Conservation (phyloP, 2,113 vertebrate species). For the Orycteropus afer region DNA sequence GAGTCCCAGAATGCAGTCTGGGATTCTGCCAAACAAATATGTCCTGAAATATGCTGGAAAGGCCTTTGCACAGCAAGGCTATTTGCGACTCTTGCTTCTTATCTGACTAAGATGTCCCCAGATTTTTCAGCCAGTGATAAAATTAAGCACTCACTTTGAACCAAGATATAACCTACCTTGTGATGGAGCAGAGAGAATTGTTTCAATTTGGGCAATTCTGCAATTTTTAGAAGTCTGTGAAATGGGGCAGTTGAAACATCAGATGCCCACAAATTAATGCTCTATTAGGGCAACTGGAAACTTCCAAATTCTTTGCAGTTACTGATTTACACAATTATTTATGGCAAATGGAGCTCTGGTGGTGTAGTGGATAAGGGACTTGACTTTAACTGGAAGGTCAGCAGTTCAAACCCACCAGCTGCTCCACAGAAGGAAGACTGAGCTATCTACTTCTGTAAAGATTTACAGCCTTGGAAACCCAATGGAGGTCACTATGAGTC, state of each 20-base stretch:
- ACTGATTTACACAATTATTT: constrained; percentile 71
- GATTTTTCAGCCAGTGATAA: constrained; percentile 55
- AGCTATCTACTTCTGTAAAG: too few relatives aligned
- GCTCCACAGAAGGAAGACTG: too few relatives aligned
- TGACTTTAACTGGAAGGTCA: too few relatives aligned
- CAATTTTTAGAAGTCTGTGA: constrained; percentile 56
- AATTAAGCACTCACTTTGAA: constrained; percentile 58
- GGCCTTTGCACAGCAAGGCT: constrained; percentile 47
- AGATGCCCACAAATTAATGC: constrained; percentile 33
- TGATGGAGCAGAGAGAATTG: constrained; percentile 48
- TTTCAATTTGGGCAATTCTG: constrained; percentile 53
- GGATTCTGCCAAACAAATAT: constrained; percentile 62
- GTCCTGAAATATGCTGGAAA: constrained; percentile 63
- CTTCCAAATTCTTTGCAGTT: constrained; percentile 65
- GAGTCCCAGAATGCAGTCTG: constrained; percentile 52
- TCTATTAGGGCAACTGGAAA: constrained; percentile 25
- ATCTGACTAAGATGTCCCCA: constrained; percentile 50
- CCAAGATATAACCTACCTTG: constrained; percentile 30
- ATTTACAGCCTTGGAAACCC: too few relatives aligned
- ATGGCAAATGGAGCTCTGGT: constrained; percentile 60
- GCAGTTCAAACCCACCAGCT: too few relatives aligned
- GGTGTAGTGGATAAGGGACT: too few relatives aligned
- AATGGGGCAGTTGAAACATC: constrained; percentile 52
- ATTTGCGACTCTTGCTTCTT: constrained; percentile 41
- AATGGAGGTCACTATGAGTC: too few relatives aligned